Conservation (phyloP, 2,888 invertebrate genomes). For the Abrostola tripartita region DNA sequence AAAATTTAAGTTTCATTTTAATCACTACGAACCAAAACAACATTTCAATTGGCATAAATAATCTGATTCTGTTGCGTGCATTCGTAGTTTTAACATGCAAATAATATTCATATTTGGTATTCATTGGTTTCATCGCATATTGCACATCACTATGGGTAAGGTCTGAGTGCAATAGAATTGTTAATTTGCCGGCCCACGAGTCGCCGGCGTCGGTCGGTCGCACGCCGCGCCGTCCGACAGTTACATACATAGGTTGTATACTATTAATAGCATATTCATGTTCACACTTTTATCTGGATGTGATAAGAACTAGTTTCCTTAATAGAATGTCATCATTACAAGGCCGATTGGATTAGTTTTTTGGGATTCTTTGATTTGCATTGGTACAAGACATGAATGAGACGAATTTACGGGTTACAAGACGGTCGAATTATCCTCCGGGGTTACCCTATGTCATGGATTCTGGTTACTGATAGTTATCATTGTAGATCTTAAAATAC, state of each 20-base stretch:
- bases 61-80: too few relatives aligned
- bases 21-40: too few relatives aligned
- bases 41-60: too few relatives aligned
- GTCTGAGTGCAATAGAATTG: conserved; percentile 52
- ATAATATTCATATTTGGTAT: neutral
- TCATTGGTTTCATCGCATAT: neutral
- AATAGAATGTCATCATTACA: conserved; percentile 6
- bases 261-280: conserved; percentile 1
- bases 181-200: conserved; percentile 48
- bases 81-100: too few relatives aligned
- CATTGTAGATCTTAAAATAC: too few relatives aligned
- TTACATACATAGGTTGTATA: conserved; percentile 15
- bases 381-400: too few relatives aligned
- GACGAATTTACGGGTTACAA: too few relatives aligned
- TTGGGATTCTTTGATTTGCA: too few relatives aligned
- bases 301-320: neutral
- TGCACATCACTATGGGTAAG: conserved; percentile 43
- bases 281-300: conserved; percentile 7
- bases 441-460: too few relatives aligned
- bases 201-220: conserved; percentile 51
- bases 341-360: neutral
- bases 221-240: conserved; percentile 21
- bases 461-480: too few relatives aligned
- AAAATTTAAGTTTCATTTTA: too few relatives aligned
- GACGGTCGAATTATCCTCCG: too few relatives aligned